Evolutionary conservation across 2,113 vertebrate species (phyloP), one percentile per base, ranked within the genome.

Genomic region (Tragelaphus strepsiceros): DNA sequence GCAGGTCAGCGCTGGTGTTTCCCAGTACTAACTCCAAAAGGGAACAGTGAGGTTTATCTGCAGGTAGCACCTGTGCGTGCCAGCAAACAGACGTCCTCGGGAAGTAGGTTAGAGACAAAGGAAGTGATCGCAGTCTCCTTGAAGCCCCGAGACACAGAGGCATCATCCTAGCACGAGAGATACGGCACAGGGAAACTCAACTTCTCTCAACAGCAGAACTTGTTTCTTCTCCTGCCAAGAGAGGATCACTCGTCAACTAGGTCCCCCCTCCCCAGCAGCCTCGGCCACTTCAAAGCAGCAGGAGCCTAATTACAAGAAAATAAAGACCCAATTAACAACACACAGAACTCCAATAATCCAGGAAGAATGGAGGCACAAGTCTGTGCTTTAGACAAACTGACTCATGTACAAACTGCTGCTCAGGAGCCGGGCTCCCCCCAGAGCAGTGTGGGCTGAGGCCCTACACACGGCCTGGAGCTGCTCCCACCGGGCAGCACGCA

Each of bases 191-290:
- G 53, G 88, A 96, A 90, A 94, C 97, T 80, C 92, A 96, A 90
- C 92, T 95, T 94, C 85, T 97, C 92, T 86, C 58, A 90, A 77
- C 82, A 78, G 95, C 71, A 86, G 56, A 93, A 92, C 92, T 83
- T 97, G 98, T 96, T 89, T 98, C 86, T 98, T 98, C 97, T 97
- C 77, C 86, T 98, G 97, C 97, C 97, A 97, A 97, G 94, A 96
- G 85, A 86, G 54, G 90, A 90, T 96, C 92, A 35, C 92, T 90
- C 80, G 10, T 58, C 93, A 85, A 28, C 74, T 22, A 28, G 58
- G 88, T 74, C 84, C 87, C 90, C 71, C 58, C 84, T 71, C 59
- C 96, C 93, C 54, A 43, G 51, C 93, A 85, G 64, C 46, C 53
- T 84, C 74, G 21, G 91, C 88, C 77, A 97, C 97, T 98, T 98